Conservation (phyloP, 2,888 invertebrate genomes). For the Himalopsyche kuldschensis region DNA sequence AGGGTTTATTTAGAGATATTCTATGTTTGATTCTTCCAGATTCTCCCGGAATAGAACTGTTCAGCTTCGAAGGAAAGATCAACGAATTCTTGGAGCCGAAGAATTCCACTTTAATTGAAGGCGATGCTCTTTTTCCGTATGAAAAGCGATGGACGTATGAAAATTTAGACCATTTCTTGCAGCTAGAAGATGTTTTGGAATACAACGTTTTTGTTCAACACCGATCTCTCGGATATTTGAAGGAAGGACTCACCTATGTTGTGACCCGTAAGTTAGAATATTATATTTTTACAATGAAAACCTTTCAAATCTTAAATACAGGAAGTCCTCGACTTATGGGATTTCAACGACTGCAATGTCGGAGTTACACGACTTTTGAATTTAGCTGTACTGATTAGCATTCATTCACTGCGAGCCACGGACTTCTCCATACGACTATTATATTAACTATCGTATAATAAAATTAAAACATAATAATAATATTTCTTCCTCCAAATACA, state of each 20-base stretch:
- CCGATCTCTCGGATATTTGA: conserved; percentile 53
- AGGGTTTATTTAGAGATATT: too few species aligned
- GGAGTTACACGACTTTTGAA: too few species aligned
- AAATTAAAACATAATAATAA: too few species aligned
- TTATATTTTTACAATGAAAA: not conserved
- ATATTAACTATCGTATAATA: too few species aligned
- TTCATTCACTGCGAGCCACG: too few species aligned
- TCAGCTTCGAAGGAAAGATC: conserved; percentile 67
- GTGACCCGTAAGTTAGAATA: conserved; percentile 48
- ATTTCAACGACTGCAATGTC: too few species aligned
- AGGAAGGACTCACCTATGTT: conserved; percentile 49
- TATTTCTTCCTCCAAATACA: too few species aligned
- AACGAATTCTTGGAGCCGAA: conserved; percentile 56
- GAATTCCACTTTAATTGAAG: conserved; percentile 58
- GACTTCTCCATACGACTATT: too few species aligned
- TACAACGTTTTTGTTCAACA: conserved; percentile 65
- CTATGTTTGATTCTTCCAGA: conserved; percentile 46
- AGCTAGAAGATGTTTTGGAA: conserved; percentile 60
- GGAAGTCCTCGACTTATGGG: too few species aligned
- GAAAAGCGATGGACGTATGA: conserved; percentile 59
- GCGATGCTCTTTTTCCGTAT: conserved; percentile 51
- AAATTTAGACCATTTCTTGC: conserved; percentile 51
- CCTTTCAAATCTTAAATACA: not conserved
- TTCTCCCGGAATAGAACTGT: conserved; percentile 55
- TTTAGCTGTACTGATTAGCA: too few species aligned